phyloP scores from a whole-genome alignment of 2,113 vertebrate genomes.

The Myotis lucifugus region DNA sequence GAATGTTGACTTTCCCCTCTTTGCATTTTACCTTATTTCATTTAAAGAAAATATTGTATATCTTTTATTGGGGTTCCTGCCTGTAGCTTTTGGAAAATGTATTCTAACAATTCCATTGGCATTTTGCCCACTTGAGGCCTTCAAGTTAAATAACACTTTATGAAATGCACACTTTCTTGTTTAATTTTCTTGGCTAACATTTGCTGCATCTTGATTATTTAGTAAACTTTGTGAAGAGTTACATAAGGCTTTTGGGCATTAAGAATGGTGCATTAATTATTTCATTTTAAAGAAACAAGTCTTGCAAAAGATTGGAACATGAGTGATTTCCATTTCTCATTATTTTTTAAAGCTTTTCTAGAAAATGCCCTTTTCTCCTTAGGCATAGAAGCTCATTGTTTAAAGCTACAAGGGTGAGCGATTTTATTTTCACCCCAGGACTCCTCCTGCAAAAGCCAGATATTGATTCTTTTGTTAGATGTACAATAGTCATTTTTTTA shows the following conservation, averaged over 20 bases:
- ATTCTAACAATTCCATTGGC: neutral
- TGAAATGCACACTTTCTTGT: neutral
- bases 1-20: neutral
- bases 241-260: neutral
- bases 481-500: neutral
- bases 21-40: neutral
- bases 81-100: slow-evolving; percentile 27
- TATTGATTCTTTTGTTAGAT: slow-evolving; percentile 63
- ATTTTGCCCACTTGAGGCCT: neutral
- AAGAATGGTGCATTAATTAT: slow-evolving; percentile 24
- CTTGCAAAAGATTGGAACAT: slow-evolving; percentile 18
- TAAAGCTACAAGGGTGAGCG: slow-evolving; percentile 57
- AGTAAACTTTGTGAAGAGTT: slow-evolving; percentile 23
- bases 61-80: slow-evolving; percentile 13
- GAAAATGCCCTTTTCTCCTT: neutral
- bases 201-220: neutral
- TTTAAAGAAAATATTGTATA: neutral
- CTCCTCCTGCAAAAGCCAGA: slow-evolving; percentile 52
- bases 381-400: slow-evolving; percentile 41
- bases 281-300: slow-evolving; percentile 51
- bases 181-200: neutral
- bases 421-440: slow-evolving; percentile 61
- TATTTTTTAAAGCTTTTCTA: slow-evolving; percentile 40
- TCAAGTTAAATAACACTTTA: slow-evolving; percentile 28
- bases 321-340: neutral